A percentile compares a stretch with the other conserved stretches of the same genome.
Conservation (phyloP, 2,797 vertebrate genomes). For the Etheostoma nigrum region DNA sequence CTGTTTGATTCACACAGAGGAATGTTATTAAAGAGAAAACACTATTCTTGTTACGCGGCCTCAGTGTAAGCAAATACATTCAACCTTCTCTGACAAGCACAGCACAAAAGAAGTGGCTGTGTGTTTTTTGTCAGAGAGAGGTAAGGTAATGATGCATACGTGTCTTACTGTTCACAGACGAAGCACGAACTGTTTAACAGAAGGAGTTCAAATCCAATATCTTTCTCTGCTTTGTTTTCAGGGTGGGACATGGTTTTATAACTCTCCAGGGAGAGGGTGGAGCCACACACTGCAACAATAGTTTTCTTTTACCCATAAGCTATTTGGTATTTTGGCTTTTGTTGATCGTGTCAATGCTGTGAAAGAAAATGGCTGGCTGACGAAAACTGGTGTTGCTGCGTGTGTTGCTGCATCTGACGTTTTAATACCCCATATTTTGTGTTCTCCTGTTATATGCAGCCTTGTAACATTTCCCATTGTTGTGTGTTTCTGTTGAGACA, state of each 20-base stretch:
- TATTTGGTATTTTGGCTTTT: conserved; percentile 64
- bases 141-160: conserved; percentile 35
- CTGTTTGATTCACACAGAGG: conserved; percentile 6
- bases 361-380: conserved; percentile 40
- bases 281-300: conserved; percentile 54
- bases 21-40: conserved; percentile 15
- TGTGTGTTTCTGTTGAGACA: conserved; percentile 36
- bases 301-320: conserved; percentile 64
- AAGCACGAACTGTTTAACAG: conserved; percentile 41
- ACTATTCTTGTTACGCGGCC: conserved; percentile 1
- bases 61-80: conserved; percentile 10
- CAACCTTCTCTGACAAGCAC: neutral
- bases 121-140: conserved; percentile 30
- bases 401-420: conserved; percentile 48
- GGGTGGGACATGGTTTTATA: conserved; percentile 8
- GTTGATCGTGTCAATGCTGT: conserved; percentile 42
- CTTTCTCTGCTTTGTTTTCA: conserved; percentile 34
- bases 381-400: conserved; percentile 51
- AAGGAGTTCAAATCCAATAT: conserved; percentile 27
- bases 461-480: conserved; percentile 27
- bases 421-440: conserved; percentile 63
- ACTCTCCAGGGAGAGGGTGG: conserved; percentile 37
- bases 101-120: conserved; percentile 3
- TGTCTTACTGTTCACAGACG: conserved; percentile 24
- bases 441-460: conserved; percentile 27